phyloP scores from a whole-genome alignment of 2,888 invertebrate species.

The Brachypalpus laphriformis region DNA sequence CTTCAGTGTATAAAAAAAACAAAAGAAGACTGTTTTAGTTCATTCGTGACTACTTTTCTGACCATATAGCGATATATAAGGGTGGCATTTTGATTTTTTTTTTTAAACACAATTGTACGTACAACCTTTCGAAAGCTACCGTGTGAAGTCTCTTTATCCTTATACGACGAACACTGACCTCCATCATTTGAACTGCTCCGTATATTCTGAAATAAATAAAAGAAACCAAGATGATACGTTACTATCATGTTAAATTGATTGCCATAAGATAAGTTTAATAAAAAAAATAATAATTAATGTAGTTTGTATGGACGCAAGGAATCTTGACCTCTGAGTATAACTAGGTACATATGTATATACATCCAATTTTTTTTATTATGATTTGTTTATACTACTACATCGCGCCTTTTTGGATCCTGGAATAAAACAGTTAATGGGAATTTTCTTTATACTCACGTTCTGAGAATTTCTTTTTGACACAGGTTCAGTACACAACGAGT shows the following conservation, averaged over 20 bases:
- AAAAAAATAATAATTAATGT: neutral
- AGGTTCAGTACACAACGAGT: constrained; percentile 66
- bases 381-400: constrained; percentile 2
- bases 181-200: constrained; percentile 20
- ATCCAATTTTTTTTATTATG: constrained; percentile 7
- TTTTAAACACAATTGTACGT: neutral
- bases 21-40: too few relatives aligned
- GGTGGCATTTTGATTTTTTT: neutral
- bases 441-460: constrained; percentile 73
- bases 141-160: constrained; percentile 29
- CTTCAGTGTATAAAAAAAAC: too few relatives aligned
- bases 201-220: constrained; percentile 46
- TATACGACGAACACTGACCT: constrained; percentile 40
- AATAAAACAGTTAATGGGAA: constrained; percentile 71
- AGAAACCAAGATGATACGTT: constrained; percentile 3
- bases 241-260: neutral
- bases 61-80: too few relatives aligned
- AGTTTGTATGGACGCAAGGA: neutral
- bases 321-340: constrained; percentile 15
- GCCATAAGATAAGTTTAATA: neutral
- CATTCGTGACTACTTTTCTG: too few relatives aligned
- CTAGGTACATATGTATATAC: constrained; percentile 19
- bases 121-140: constrained; percentile 43
- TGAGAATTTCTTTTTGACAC: constrained; percentile 55
- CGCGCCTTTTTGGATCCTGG: constrained; percentile 42